Evolutionary conservation across 2,888 invertebrate species (phyloP), one percentile per base, ranked within the genome.

Genomic region (Macrophya alboannulata): DNA sequence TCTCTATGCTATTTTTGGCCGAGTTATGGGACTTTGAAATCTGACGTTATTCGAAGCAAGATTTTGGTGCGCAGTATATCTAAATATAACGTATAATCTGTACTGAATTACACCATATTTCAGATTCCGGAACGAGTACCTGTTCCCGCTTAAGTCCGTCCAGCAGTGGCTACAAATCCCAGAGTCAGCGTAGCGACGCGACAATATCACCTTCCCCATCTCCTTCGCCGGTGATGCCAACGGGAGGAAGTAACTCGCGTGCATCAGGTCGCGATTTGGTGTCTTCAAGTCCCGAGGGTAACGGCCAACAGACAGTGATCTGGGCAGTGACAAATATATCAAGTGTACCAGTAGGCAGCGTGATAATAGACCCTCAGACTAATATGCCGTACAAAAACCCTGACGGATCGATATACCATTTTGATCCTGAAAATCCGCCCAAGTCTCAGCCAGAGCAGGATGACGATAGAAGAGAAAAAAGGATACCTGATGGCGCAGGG

Each of bases 241-340:
- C 91, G 86, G 91, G 91, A 45, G 92, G 92, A 86, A 91, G 89
- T 68, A 92, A 92, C 84, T 90, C 91, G 55, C 91, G 92, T 90
- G 89, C 92, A 87, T 93, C 94, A 91, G 93, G 93, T 92, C 94
- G 94, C 85, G 92, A 92, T 85, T 88, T 90, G 43, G 87, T 82
- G 17, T 87, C 86, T 5, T 91, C 91, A 2, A 86, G 88, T 88
- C 90, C 91, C 59, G 91, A 92, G 83, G 89, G 92, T 79, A 88
- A 89, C 77, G 88, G 87, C 87, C 91, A 87, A 40, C 86, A 93
- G 86, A 94, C 95, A 68, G 95, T 97, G 77, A 96, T 98, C 92
- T 98, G 98, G 98, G 98, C 98, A 82, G 97, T 98, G 84, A 97
- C 97, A 51, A 97, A 97, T 94, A 95, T 98, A 93, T 96, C 97